Percentiles rank a stretch among this genome's conserved stretches.
Evolutionary conservation across 2,888 invertebrate genomes (phyloP).

Genomic region (Linnaemya vulpina): DNA sequence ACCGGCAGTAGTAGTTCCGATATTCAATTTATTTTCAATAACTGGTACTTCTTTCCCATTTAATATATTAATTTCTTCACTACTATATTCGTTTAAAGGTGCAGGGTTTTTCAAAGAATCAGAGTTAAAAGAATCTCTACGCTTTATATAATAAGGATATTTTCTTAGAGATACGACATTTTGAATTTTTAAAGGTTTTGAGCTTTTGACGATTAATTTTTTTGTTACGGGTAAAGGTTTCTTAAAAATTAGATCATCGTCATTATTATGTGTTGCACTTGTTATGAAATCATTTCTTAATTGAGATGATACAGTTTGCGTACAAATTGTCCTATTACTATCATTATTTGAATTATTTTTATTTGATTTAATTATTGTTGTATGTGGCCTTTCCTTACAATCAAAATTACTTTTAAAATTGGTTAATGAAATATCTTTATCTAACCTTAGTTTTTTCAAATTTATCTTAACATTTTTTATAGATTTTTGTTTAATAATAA

Average conservation of each 20-base stretch:
- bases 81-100: neutral
- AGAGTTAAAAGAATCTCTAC: neutral
- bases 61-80: neutral
- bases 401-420: conserved; percentile 63
- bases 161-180: conserved; percentile 17
- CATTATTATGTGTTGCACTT: conserved; percentile 2
- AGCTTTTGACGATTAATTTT: conserved; percentile 5
- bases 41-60: neutral
- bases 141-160: conserved; percentile 14
- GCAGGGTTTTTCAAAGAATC: neutral
- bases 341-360: conserved; percentile 17
- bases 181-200: conserved; percentile 31
- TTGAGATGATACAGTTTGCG: conserved; percentile 29
- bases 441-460: conserved; percentile 48
- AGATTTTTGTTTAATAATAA: conserved; percentile 30
- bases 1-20: neutral
- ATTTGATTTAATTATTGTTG: conserved; percentile 30
- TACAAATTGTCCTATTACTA: neutral
- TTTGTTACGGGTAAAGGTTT: conserved; percentile 50
- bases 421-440: conserved; percentile 73
- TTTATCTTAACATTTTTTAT: conserved; percentile 51
- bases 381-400: conserved; percentile 40
- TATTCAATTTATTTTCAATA: neutral
- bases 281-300: conserved; percentile 4
- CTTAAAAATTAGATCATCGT: conserved; percentile 53